Percentiles rank a stretch among this genome's conserved stretches.
These are phyloP conservation scores for Aethina tumida DNA, from an alignment of 1,140 invertebrate genomes.

Conservation along the genomic window DNA sequence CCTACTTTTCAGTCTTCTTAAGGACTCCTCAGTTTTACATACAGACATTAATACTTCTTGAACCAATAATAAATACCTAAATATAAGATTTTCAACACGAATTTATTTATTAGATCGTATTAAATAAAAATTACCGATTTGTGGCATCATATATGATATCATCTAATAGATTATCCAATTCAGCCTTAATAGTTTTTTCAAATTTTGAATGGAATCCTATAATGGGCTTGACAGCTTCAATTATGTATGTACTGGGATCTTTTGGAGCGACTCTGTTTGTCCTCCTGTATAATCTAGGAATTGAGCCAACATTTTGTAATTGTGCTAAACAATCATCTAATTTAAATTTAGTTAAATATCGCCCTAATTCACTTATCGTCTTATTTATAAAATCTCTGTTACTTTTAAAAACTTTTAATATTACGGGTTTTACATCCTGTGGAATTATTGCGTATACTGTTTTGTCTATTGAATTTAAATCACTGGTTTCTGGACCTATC, in stretches of 20 bases:
- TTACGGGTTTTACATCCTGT: conserved; percentile 11
- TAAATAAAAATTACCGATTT: conserved; percentile 20
- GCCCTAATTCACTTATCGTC: conserved; percentile 38
- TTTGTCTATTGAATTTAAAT: conserved; percentile 12
- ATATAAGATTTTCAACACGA: conserved; percentile 25
- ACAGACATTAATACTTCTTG: conserved; percentile 84
- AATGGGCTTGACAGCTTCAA: conserved; percentile 52
- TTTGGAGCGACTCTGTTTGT: conserved; percentile 82
- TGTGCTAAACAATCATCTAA: conserved; percentile 44
- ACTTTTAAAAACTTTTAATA: conserved; percentile 20
- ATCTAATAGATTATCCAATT: conserved; percentile 27
- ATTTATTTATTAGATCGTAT: neutral
- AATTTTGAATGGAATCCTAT: conserved; percentile 50
- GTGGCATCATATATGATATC: conserved; percentile 18
- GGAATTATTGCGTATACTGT: conserved; percentile 25
- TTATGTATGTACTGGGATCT: conserved; percentile 68
- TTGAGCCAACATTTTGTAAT: conserved; percentile 74
- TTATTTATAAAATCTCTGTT: conserved; percentile 39
- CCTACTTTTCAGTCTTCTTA: conserved; percentile 78
- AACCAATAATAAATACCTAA: conserved; percentile 70
- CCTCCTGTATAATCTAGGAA: conserved; percentile 83
- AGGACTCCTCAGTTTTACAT: conserved; percentile 88
- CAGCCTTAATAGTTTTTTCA: conserved; percentile 40
- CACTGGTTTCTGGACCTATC: conserved; percentile 11
- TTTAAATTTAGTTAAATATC: conserved; percentile 40